A percentile compares a stretch with the other conserved stretches of the same genome.
phyloP scores from a whole-genome alignment of 2,113 vertebrate genomes.

The Odontesthes bonariensis region DNA sequence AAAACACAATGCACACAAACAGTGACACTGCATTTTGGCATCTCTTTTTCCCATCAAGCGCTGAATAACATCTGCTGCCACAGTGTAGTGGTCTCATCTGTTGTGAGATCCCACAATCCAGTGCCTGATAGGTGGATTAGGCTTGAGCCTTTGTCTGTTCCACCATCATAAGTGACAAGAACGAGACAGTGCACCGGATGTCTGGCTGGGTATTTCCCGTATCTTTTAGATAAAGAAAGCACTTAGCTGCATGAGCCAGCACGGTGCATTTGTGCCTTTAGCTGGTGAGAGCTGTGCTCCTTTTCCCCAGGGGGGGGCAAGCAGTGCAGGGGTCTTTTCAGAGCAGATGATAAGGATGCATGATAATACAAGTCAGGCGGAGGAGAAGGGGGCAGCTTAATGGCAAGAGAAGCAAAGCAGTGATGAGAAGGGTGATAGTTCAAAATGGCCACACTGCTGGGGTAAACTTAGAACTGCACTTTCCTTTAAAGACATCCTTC shows the following conservation, averaged over 20 bases:
- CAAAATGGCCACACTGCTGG: constrained; percentile 15
- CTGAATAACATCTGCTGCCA: neutral
- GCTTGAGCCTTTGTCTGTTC: constrained; percentile 15
- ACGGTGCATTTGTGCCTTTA: constrained; percentile 58
- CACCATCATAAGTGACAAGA: constrained; percentile 48
- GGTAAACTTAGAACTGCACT: constrained; percentile 18
- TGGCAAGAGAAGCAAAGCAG: constrained; percentile 29
- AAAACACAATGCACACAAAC: constrained; percentile 17
- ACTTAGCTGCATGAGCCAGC: constrained; percentile 64
- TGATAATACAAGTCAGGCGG: constrained; percentile 42
- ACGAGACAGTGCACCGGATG: constrained; percentile 59
- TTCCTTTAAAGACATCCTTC: neutral
- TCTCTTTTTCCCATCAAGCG: neutral
- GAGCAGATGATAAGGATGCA: constrained; percentile 62
- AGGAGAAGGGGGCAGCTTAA: constrained; percentile 28
- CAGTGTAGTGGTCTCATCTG: constrained; percentile 14
- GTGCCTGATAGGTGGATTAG: constrained; percentile 37
- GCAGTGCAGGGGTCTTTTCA: constrained; percentile 48
- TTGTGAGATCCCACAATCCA: constrained; percentile 25
- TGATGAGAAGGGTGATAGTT: constrained; percentile 38
- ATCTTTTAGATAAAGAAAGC: constrained; percentile 64
- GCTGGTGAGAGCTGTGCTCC: constrained; percentile 51
- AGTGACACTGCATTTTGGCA: neutral
- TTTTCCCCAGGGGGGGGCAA: constrained; percentile 44
- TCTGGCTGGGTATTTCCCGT: constrained; percentile 47